Conservation (phyloP, 1,140 invertebrate species). For the Ladona fulva region DNA sequence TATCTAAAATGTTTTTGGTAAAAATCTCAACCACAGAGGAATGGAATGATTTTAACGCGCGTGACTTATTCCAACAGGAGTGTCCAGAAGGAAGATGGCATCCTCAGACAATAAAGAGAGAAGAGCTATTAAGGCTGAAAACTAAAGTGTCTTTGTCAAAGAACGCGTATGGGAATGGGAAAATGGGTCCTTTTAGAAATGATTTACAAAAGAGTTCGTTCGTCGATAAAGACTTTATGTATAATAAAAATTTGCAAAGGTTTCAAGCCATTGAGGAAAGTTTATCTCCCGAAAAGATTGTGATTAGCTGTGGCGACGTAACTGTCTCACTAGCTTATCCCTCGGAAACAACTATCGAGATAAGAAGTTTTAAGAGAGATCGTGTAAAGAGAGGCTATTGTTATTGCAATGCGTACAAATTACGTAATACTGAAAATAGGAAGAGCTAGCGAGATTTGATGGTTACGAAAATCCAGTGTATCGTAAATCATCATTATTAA, state of each 20-base stretch:
- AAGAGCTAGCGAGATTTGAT: no score
- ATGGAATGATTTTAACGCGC: not conserved
- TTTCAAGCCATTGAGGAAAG: no score
- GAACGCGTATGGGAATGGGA: no score
- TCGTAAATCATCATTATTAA: no score
- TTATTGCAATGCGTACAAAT: not conserved
- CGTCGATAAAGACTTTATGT: no score
- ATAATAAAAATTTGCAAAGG: no score
- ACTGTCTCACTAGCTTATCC: not conserved
- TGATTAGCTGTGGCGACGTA: not conserved
- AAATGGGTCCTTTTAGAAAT: no score
- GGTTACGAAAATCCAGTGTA: no score
- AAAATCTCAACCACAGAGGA: not conserved
- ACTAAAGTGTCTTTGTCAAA: not conserved
- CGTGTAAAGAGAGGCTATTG: not conserved
- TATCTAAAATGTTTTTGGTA: not conserved
- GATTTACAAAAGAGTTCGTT: no score
- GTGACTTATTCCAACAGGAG: not conserved
- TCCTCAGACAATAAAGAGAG: not conserved
- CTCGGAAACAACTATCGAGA: not conserved
- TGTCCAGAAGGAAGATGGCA: not conserved
- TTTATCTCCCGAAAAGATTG: not conserved
- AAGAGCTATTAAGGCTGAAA: conserved; percentile 6
- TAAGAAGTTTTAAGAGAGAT: not conserved
- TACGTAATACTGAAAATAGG: not conserved